phyloP scores from a whole-genome alignment of 2,797 vertebrate genomes.

The Distichodus sexfasciatus region DNA sequence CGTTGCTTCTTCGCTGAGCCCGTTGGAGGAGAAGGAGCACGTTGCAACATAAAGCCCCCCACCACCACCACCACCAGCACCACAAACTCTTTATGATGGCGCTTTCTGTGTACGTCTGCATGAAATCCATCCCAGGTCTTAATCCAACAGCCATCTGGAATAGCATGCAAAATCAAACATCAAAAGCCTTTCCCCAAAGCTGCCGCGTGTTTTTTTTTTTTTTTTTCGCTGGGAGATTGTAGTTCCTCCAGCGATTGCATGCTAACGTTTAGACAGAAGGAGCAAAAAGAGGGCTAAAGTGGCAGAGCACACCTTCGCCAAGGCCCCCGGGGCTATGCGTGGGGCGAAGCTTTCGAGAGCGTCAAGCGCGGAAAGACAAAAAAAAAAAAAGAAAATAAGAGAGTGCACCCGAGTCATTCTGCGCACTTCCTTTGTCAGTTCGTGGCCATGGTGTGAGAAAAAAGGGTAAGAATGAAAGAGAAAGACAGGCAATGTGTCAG shows the following conservation, averaged over 20 bases:
- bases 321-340: constrained; percentile 45
- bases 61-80: too few species aligned
- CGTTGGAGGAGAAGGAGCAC: constrained; percentile 8
- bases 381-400: constrained; percentile 30
- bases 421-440: constrained; percentile 27
- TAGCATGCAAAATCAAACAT: constrained; percentile 66
- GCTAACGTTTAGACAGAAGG: constrained; percentile 21
- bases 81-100: constrained; percentile 39
- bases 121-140: constrained; percentile 42
- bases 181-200: constrained; percentile 58
- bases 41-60: constrained; percentile 11
- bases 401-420: constrained; percentile 14
- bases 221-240: constrained; percentile 44
- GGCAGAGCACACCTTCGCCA: constrained; percentile 36
- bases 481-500: background rate
- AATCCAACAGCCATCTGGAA: constrained; percentile 63
- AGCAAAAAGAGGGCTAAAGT: constrained; percentile 22
- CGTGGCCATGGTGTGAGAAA: constrained; percentile 6
- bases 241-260: constrained; percentile 11
- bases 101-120: constrained; percentile 37
- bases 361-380: constrained; percentile 20
- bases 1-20: background rate
- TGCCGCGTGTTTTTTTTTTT: too few species aligned
- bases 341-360: constrained; percentile 48
- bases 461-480: background rate